phyloP scores from a whole-genome alignment of 2,888 invertebrate genomes.

The Aphidius colemani region DNA sequence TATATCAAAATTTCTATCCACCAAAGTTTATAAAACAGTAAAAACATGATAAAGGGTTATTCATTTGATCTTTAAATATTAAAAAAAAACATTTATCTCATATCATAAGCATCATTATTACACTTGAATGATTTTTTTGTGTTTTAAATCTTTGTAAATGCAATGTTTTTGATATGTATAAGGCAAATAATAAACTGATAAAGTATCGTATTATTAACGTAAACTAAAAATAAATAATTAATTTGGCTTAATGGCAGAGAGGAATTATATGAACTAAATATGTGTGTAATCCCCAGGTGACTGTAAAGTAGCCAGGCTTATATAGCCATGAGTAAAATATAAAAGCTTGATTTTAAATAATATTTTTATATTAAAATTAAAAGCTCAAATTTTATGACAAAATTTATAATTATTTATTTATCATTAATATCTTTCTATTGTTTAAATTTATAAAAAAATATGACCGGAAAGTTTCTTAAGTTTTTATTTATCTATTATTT shows the following conservation, averaged over 20 bases:
- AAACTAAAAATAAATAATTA: conserved; percentile 55
- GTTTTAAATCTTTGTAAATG: neutral
- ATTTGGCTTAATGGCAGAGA: conserved; percentile 55
- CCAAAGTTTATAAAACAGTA: too few species aligned
- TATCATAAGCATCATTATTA: neutral
- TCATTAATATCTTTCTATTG: conserved; percentile 28
- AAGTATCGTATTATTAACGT: conserved; percentile 53
- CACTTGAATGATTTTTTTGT: neutral
- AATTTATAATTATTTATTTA: conserved; percentile 1
- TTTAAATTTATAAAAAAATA: conserved; percentile 4
- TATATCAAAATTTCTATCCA: too few species aligned
- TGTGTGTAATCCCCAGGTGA: conserved; percentile 48
- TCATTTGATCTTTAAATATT: neutral
- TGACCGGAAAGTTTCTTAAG: neutral
- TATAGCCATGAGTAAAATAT: conserved; percentile 4
- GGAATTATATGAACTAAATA: conserved; percentile 44
- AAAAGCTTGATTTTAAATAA: neutral
- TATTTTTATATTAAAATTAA: neutral
- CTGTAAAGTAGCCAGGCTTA: conserved; percentile 41
- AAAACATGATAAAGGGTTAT: neutral
- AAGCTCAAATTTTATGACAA: too few species aligned
- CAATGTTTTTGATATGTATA: conserved; percentile 21
- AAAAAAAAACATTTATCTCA: neutral
- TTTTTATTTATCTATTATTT: neutral
- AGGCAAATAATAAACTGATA: conserved; percentile 13